Percentiles rank a stretch among this genome's conserved stretches.
Evolutionary conservation across 2,113 vertebrate species (phyloP).

Genomic region (Calonectris borealis): DNA sequence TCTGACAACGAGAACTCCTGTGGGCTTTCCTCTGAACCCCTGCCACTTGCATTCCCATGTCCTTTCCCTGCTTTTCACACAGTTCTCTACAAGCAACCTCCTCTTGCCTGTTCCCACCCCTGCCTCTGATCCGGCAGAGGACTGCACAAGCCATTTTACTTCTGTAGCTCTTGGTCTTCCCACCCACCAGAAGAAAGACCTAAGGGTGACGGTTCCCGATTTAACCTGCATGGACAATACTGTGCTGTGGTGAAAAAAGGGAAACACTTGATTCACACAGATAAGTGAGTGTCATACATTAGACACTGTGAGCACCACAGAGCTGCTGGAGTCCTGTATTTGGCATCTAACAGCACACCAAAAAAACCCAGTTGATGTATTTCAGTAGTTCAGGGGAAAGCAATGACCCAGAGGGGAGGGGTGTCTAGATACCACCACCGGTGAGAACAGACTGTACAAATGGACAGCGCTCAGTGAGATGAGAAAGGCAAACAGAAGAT

Average conservation of each 20-base stretch:
- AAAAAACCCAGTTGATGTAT: background rate
- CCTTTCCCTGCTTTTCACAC: background rate
- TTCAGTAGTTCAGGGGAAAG: background rate
- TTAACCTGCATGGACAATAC: background rate
- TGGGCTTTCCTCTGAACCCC: background rate
- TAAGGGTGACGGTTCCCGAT: background rate
- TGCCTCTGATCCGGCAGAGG: background rate
- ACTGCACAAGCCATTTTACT: background rate
- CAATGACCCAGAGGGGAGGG: background rate
- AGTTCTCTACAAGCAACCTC: background rate
- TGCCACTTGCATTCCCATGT: background rate
- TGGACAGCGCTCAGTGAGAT: background rate
- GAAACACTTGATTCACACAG: accelerated
- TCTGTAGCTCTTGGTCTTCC: background rate
- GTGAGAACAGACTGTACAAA: background rate
- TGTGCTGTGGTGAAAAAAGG: background rate
- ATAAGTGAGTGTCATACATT: background rate
- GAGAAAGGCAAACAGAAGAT: background rate
- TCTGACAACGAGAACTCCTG: background rate
- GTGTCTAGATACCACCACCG: background rate
- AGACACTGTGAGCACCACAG: background rate
- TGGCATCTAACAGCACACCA: background rate
- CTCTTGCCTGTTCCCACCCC: background rate
- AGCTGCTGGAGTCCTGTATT: background rate
- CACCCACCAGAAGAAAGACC: background rate